These are phyloP conservation scores for Cheilosia soror DNA, from an alignment of 2,888 invertebrate species.

Conservation along the genomic window DNA sequence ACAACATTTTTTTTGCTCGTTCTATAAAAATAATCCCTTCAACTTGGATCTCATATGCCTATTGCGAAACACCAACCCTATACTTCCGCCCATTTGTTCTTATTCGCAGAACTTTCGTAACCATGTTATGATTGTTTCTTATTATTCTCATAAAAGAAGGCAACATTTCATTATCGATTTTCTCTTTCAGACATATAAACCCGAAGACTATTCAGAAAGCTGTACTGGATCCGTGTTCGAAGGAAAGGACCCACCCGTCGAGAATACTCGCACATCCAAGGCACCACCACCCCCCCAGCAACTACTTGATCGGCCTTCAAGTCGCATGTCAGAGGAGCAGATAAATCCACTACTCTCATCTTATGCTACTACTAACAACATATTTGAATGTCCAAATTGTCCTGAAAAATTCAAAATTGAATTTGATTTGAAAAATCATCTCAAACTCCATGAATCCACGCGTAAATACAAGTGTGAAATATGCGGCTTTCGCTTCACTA, in stretches of 20 bases:
- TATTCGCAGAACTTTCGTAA: no score
- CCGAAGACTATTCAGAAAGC: slow-evolving; percentile 10
- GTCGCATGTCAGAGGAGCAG: background rate
- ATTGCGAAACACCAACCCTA: no score
- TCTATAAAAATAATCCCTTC: no score
- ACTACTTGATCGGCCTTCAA: background rate
- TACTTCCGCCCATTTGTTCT: no score
- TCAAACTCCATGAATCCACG: slow-evolving; percentile 36
- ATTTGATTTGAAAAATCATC: slow-evolving; percentile 47
- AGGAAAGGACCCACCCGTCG: background rate
- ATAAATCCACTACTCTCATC: slow-evolving; percentile 3
- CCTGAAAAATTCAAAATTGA: slow-evolving; percentile 22
- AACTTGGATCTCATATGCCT: no score
- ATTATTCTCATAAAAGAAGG: no score
- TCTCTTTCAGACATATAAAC: slow-evolving; percentile 26
- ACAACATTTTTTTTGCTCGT: no score
- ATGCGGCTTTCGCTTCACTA: slow-evolving; percentile 51
- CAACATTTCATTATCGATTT: background rate
- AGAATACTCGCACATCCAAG: background rate
- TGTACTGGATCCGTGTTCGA: background rate
- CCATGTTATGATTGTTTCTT: background rate
- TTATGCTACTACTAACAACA: background rate
- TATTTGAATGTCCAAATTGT: slow-evolving; percentile 23
- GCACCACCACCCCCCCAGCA: background rate
- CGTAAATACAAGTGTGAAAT: slow-evolving; percentile 53